phyloP scores from a whole-genome alignment of 2,113 vertebrate genomes.

The Petromus typicus region DNA sequence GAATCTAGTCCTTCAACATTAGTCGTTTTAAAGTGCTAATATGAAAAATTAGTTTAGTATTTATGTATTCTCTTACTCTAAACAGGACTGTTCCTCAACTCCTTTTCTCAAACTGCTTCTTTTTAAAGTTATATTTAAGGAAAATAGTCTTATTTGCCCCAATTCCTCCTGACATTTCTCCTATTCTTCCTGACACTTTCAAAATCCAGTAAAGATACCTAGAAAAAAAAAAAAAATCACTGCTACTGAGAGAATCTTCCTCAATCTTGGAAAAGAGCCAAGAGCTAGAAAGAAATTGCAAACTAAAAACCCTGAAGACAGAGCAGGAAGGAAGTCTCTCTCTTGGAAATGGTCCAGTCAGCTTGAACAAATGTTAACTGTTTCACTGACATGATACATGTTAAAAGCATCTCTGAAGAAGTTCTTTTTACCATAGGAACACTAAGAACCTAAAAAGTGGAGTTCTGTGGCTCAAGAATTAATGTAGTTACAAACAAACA shows the following conservation, averaged over 20 bases:
- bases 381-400: conserved; percentile 28
- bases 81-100: not conserved
- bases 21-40: conserved; percentile 10
- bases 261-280: not conserved
- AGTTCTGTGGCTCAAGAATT: not conserved
- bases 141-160: not conserved
- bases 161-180: not conserved
- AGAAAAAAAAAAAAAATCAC: not conserved
- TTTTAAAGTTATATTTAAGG: not conserved
- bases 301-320: not conserved
- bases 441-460: not conserved
- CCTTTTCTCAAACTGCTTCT: not conserved
- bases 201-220: not conserved
- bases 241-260: conserved; percentile 16
- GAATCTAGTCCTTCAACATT: not conserved
- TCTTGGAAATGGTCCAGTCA: conserved; percentile 25
- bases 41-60: not conserved
- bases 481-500: conserved; percentile 40
- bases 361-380: conserved; percentile 51
- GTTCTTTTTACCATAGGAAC: not conserved
- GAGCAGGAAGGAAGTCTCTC: not conserved
- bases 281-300: conserved; percentile 23
- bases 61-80: not conserved
- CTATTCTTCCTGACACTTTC: not conserved
- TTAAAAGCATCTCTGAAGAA: not conserved